phyloP scores from a whole-genome alignment of 2,888 invertebrate species.

The Andrena praecox region DNA sequence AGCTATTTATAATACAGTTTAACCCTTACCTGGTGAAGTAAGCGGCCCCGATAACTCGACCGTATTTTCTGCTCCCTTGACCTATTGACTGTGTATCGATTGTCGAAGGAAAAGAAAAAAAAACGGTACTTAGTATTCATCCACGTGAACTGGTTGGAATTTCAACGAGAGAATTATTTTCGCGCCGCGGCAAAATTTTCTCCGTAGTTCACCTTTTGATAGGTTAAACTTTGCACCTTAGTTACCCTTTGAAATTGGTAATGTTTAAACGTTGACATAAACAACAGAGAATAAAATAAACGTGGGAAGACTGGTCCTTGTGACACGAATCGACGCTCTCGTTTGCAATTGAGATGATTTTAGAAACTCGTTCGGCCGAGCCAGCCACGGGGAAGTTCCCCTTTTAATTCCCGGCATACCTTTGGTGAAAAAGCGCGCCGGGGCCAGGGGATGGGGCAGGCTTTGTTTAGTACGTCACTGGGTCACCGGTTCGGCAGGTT shows the following conservation, averaged over 20 bases:
- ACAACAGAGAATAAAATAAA: neutral
- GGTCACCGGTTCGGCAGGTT: constrained; percentile 65
- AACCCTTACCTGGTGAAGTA: constrained; percentile 14
- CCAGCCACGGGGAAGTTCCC: constrained; percentile 47
- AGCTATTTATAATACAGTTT: constrained; percentile 38
- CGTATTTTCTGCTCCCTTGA: constrained; percentile 11
- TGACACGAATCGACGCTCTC: neutral
- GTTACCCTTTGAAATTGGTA: too few species aligned
- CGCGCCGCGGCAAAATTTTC: neutral
- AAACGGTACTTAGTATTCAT: neutral
- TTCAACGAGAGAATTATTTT: too few species aligned
- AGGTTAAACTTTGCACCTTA: too few species aligned
- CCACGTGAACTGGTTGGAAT: neutral
- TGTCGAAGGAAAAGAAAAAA: neutral
- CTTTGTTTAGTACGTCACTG: constrained; percentile 69
- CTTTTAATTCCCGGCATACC: constrained; percentile 46
- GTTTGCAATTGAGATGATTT: constrained; percentile 35
- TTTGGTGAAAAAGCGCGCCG: constrained; percentile 17
- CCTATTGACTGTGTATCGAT: constrained; percentile 12
- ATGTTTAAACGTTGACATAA: neutral
- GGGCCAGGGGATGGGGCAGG: constrained; percentile 22
- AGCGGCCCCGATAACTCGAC: constrained; percentile 1
- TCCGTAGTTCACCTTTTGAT: neutral
- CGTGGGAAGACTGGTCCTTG: neutral
- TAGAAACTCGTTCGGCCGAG: constrained; percentile 43